phyloP scores from a whole-genome alignment of 1,140 invertebrate species.

The Camponotus floridanus region DNA sequence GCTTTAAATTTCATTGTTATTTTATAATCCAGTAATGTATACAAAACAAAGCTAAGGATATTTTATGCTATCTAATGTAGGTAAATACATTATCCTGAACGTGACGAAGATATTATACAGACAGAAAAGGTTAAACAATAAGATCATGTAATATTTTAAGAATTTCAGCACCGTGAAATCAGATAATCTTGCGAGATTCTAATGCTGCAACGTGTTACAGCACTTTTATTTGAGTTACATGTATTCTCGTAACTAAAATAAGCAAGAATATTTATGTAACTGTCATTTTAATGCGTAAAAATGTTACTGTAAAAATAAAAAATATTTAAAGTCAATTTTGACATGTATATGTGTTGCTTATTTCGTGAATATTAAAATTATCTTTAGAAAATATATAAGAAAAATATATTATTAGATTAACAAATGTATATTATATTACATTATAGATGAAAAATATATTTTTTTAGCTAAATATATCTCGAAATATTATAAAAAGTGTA shows the following conservation, averaged over 20 bases:
- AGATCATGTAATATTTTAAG: background rate
- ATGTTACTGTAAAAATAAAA: background rate
- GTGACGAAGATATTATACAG: background rate
- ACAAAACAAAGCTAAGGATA: background rate
- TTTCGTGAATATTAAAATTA: background rate
- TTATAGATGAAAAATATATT: background rate
- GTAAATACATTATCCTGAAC: background rate
- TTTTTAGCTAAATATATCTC: background rate
- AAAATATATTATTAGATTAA: background rate
- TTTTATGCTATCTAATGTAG: background rate
- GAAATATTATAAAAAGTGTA: background rate
- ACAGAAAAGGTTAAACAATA: background rate
- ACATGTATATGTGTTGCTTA: background rate
- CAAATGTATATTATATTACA: background rate
- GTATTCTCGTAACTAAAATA: background rate
- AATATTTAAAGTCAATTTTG: background rate
- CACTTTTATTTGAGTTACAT: background rate
- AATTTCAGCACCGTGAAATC: constrained; percentile 19
- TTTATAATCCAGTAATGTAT: background rate
- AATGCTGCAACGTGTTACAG: background rate
- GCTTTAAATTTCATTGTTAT: background rate
- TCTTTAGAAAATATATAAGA: background rate
- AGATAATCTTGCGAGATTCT: constrained; percentile 6
- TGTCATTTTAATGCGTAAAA: background rate
- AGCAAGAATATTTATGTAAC: constrained; percentile 11